Evolutionary conservation across 2,113 vertebrate species (phyloP), one percentile per base, ranked within the genome.

Genomic region (Planiliza haematocheilus): DNA sequence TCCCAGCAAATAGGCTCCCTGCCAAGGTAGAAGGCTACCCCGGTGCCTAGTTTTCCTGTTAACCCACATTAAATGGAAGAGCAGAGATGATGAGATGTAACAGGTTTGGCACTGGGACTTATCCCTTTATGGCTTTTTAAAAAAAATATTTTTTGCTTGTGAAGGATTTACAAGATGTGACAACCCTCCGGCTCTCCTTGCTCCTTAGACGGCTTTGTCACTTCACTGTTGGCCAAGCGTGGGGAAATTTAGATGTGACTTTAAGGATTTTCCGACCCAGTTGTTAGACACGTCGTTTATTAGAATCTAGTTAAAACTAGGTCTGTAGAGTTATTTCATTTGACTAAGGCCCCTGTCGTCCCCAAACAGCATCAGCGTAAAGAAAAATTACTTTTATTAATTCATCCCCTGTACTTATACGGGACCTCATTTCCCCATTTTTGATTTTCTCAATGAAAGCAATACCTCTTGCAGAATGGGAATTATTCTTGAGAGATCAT

Each of bases 401-500:
- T 62, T 66, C 58, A 59, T 60, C 63, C 46, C 71, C 20, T 63
- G 24, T 36, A 52, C 51, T 56, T 55, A 20, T 42, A 72, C 24
- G 34, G 34, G 41, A 61, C 17, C 49, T 82, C 8, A 37, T 77
- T 74, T 76, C 50, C 63, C 53, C 8, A 42, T 66, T 82, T 80
- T 64, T 20, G 10, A 75, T 79, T 79, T 69, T 64, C 34, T 84
- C 72, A 77, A 30, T 59, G 50, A 82, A 59, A 75, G 41, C 65
- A 83, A 63, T 75, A 38, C 13, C 58, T 81, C 45, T 68, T 61
- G 45, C 30, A n/a, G 20, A 78, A 46, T 49, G 61, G 60, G 57
- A 79, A 69, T 68, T 38, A 50, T 72, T 64, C 57, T 51, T 37
- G 63, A 73, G 52, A 74, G 70, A 86, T 85, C 20, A 62, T 84